Conservation (phyloP, 2,113 vertebrate genomes). For the Ivindomyrus marchei region DNA sequence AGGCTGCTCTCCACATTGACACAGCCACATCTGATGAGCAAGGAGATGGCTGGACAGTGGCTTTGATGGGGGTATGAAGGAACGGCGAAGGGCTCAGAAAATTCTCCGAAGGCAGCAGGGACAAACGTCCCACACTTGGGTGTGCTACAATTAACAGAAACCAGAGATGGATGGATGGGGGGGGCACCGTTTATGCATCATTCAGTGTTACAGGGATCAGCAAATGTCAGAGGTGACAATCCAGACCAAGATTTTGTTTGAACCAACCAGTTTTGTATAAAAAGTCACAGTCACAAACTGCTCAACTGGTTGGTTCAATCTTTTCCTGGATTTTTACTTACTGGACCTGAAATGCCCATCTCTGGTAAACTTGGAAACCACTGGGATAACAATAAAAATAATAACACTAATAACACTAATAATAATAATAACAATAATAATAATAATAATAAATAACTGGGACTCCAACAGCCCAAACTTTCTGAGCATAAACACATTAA, state of each 20-base stretch:
- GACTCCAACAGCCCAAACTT: no score
- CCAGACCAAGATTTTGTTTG: background rate
- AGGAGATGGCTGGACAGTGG: background rate
- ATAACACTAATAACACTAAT: background rate
- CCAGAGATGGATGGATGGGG: no score
- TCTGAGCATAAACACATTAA: no score
- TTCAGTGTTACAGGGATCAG: background rate
- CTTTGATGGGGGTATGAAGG: background rate
- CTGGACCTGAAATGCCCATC: no score
- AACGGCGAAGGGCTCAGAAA: background rate
- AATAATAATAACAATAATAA: background rate
- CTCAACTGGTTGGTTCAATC: no score
- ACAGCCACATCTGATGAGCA: background rate
- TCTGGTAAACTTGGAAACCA: background rate
- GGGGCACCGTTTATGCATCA: background rate
- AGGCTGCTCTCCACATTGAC: background rate
- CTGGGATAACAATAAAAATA: background rate
- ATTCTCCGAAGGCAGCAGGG: no score
- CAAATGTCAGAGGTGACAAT: background rate
- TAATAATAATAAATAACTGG: no score
- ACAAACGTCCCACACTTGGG: no score
- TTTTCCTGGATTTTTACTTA: no score
- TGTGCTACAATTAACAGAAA: no score
- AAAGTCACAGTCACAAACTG: no score
- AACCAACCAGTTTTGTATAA: background rate